Evolutionary conservation across 1,140 invertebrate genomes (phyloP), one percentile per base, ranked within the genome.

Genomic region (Drosophila punjabiensis): DNA sequence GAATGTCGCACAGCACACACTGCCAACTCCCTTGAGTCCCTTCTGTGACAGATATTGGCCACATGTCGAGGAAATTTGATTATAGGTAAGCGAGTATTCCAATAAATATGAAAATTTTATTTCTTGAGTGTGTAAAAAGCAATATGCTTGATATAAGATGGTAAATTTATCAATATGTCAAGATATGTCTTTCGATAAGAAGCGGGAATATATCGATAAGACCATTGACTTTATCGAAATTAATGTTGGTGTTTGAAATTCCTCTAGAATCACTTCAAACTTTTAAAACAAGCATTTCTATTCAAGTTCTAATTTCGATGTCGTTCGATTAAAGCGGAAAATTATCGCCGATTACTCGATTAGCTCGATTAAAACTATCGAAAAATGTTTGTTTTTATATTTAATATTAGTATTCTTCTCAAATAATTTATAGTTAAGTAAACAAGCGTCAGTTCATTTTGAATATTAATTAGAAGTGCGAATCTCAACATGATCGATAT

Each of bases 61-160:
- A 28, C 9, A 41, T 43, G 35, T 37, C 30, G n/a, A 20, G 37
- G 30, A 61, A 73, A 74, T 62, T 74, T 18, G 33, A 53, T 74
- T 74, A 61, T 37, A 28, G n/a, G 11, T 24, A 16, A 18, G 11
- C n/a, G 18, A 47, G 33, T 37, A 24, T 47, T 70, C 8, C 33
- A 47, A 71, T 37, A 45, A 69, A 68, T 43, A 56, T 69, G 64
- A 47, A 73, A 53, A 58, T 60, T 62, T 14, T 32, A 55, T 39
- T 59, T 67, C 9, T 18, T 37, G 37, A 33, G 28, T 24, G 30
- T 28, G 39, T n/a, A 63, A 43, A 67, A 64, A 28, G 5, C 14
- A 58, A 58, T 24, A 14, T 39, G 20, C 3, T 11, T 6, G 20
- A 39, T 28, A 13, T 24, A 14, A 37, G 10, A 20, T 10, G 18